phyloP scores from a whole-genome alignment of 2,113 vertebrate genomes.

The cattle (Bos taurus) region DNA sequence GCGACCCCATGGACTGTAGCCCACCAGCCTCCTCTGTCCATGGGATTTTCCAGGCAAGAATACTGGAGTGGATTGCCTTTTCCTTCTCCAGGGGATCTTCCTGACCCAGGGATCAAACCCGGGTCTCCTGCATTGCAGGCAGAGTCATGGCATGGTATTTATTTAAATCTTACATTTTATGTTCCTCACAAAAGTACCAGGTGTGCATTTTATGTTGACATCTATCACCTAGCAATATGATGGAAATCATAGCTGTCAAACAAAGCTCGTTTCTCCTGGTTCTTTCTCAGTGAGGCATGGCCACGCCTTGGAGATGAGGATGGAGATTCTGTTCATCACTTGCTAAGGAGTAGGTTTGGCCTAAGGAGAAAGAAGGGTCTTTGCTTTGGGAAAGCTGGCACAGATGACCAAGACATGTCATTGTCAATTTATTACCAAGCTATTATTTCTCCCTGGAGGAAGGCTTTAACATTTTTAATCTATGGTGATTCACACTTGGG shows the following conservation, averaged over 20 bases:
- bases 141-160: background rate
- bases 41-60: background rate
- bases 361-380: background rate
- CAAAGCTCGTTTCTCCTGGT: background rate
- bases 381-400: slow-evolving; percentile 5
- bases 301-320: background rate
- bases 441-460: slow-evolving; percentile 19
- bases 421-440: slow-evolving; percentile 31
- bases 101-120: background rate
- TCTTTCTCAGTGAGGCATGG: background rate
- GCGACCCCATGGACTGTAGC: background rate
- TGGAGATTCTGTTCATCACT: background rate
- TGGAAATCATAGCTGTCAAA: background rate
- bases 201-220: background rate
- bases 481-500: background rate
- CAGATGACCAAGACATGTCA: background rate
- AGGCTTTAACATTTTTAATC: slow-evolving; percentile 21
- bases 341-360: background rate
- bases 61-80: background rate
- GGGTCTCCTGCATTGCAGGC: background rate
- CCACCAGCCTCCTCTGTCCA: background rate
- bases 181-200: background rate
- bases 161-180: background rate
- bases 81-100: background rate
- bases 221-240: background rate